Evolutionary conservation across 2,113 vertebrate species (phyloP).

Genomic region (Cepphus grylle): DNA sequence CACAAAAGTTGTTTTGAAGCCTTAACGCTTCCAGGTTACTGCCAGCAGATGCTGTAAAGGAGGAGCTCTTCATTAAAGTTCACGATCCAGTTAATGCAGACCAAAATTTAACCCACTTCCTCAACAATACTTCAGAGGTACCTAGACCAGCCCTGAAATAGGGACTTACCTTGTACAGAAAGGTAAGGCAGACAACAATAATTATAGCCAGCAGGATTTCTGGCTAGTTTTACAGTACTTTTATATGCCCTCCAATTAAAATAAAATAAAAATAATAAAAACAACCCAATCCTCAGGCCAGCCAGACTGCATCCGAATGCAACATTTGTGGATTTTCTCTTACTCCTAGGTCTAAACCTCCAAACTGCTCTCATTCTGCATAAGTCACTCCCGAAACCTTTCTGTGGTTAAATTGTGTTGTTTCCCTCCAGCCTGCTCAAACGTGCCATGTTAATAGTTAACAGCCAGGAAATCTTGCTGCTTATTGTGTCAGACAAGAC

Average conservation of each 20-base stretch:
- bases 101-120: neutral
- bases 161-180: neutral
- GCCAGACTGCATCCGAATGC: neutral
- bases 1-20: neutral
- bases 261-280: neutral
- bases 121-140: neutral
- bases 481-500: neutral
- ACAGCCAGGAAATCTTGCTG: neutral
- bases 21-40: neutral
- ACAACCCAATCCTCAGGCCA: neutral
- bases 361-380: neutral
- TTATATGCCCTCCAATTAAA: neutral
- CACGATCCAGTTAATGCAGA: neutral
- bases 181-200: neutral
- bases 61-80: neutral
- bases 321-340: neutral
- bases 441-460: neutral
- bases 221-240: neutral
- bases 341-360: neutral
- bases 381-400: neutral
- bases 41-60: neutral
- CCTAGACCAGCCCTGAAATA: fast-evolving
- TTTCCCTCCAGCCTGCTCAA: neutral
- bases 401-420: neutral
- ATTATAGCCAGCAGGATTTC: neutral